A percentile compares a stretch with the other conserved stretches of the same genome.
phyloP scores from a whole-genome alignment of 1,140 invertebrate species.

The Pantala flavescens region DNA sequence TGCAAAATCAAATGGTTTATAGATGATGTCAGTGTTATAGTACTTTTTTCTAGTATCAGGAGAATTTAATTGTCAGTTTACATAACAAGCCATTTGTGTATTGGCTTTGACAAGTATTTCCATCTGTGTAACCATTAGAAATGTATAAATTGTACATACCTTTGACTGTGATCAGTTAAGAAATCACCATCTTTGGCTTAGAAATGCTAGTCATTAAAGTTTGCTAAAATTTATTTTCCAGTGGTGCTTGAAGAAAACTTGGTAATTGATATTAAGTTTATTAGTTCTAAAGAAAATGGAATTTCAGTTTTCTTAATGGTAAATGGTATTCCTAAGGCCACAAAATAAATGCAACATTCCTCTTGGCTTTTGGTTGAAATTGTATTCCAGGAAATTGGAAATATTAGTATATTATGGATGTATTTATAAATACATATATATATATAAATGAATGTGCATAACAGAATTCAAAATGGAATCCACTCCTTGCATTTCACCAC shows the following conservation, averaged over 20 bases:
- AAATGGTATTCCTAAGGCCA: neutral
- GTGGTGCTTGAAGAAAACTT: neutral
- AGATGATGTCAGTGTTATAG: neutral
- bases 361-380: neutral
- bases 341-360: neutral
- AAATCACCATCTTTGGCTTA: neutral
- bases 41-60: neutral
- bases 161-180: slow-evolving; percentile 2
- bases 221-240: neutral
- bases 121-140: neutral
- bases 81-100: neutral
- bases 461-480: neutral
- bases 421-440: neutral
- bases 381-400: neutral
- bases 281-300: neutral
- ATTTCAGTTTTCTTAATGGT: neutral
- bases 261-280: neutral
- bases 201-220: neutral
- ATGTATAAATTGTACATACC: slow-evolving; percentile 8
- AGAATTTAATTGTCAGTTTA: neutral
- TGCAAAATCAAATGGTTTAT: neutral
- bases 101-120: neutral
- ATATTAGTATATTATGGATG: neutral
- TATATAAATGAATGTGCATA: neutral
- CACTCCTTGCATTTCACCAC: neutral